phyloP scores from a whole-genome alignment of 2,113 vertebrate species.

The Phrynocephalus versicolor region DNA sequence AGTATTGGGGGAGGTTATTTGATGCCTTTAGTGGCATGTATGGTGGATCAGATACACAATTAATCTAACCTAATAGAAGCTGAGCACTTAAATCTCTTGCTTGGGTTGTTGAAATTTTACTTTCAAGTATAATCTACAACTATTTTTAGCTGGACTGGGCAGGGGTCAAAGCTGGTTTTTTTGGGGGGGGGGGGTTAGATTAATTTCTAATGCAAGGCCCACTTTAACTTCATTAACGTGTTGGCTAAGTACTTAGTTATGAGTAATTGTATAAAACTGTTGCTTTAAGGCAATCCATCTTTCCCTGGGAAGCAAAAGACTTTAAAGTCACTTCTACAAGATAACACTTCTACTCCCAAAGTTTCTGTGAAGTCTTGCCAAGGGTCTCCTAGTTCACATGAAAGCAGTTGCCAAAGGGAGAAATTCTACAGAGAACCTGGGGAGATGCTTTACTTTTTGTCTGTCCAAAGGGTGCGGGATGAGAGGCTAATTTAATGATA shows the following conservation, averaged over 20 bases:
- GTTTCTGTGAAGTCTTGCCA: neutral
- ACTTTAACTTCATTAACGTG: neutral
- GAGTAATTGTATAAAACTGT: neutral
- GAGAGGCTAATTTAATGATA: neutral
- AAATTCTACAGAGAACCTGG: neutral
- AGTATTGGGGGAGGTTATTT: neutral
- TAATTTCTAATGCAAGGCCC: neutral
- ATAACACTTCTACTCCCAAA: neutral
- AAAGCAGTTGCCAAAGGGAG: neutral
- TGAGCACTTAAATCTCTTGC: neutral
- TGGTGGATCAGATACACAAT: neutral
- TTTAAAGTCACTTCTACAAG: neutral
- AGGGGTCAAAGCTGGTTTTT: neutral
- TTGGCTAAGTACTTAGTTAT: neutral
- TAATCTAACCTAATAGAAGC: neutral
- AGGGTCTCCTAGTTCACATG: neutral
- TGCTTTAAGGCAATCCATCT: neutral
- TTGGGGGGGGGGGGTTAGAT: neutral
- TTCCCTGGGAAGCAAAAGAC: neutral
- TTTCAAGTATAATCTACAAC: neutral
- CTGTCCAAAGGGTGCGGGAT: neutral
- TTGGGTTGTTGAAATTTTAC: neutral
- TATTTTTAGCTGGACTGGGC: neutral
- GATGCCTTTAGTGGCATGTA: neutral
- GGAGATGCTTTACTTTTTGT: neutral